Conservation (phyloP, 2,797 vertebrate genomes). For the Dermochelys coriacea region DNA sequence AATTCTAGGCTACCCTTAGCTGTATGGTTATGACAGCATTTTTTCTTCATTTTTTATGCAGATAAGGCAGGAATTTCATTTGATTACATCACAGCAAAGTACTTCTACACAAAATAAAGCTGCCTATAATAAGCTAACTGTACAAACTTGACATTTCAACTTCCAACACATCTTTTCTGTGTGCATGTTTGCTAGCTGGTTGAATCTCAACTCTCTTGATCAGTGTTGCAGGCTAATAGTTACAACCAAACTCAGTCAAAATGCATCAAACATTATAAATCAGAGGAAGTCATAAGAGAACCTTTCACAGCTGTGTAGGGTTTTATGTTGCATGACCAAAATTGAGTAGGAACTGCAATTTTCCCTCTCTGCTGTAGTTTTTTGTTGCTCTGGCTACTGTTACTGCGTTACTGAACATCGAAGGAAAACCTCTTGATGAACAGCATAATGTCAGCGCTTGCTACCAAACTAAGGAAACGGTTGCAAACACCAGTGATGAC, state of each 20-base stretch:
- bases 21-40: not conserved
- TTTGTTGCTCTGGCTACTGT: not conserved
- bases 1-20: too few species aligned
- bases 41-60: not conserved
- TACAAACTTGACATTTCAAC: not conserved
- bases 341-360: not conserved
- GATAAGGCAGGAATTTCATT: not conserved
- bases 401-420: not conserved
- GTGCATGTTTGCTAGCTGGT: not conserved
- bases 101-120: not conserved
- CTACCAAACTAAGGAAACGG: too few species aligned
- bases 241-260: not conserved
- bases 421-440: not conserved
- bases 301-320: not conserved
- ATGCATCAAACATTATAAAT: not conserved
- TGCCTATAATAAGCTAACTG: not conserved
- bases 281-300: not conserved
- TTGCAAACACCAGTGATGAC: too few species aligned
- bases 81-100: not conserved
- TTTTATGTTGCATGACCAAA: not conserved
- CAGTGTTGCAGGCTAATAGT: not conserved
- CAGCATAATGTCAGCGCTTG: not conserved
- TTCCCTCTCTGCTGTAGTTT: not conserved
- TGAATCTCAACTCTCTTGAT: not conserved
- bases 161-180: not conserved